These are phyloP conservation scores for Psammodynastes pulverulentus DNA, from an alignment of 2,113 vertebrate genomes.

Conservation along the genomic window DNA sequence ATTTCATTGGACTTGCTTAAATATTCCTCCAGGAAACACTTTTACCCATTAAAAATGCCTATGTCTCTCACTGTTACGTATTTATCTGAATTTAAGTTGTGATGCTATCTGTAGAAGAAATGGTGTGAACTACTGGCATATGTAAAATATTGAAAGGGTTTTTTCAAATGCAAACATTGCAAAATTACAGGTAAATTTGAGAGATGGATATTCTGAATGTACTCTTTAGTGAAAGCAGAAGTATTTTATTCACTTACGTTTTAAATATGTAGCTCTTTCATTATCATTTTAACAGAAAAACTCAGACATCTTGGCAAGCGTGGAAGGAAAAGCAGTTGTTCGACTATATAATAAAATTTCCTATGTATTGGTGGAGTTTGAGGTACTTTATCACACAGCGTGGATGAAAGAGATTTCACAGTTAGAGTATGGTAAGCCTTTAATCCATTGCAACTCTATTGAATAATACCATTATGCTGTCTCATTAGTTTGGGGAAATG, in stretches of 20 bases:
- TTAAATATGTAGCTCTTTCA: constrained; percentile 22
- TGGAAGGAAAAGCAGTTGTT: constrained; percentile 75
- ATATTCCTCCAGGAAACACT: neutral
- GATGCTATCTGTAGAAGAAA: neutral
- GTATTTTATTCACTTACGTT: neutral
- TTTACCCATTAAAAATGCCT: neutral
- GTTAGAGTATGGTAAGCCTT: constrained; percentile 67
- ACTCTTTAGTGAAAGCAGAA: neutral
- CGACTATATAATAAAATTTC: constrained; percentile 77
- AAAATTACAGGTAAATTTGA: neutral
- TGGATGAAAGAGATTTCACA: constrained; percentile 76
- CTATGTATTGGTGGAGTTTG: constrained; percentile 73
- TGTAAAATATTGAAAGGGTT: neutral
- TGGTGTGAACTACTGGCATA: neutral
- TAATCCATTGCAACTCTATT: neutral
- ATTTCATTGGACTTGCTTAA: neutral
- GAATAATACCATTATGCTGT: neutral
- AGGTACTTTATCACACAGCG: constrained; percentile 70
- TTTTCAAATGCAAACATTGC: neutral
- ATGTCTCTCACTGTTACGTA: neutral
- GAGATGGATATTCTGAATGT: neutral
- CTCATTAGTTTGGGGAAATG: neutral
- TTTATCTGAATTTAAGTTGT: neutral
- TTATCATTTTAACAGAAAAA: constrained; percentile 69
- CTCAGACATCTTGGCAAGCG: constrained; percentile 72